phyloP scores from a whole-genome alignment of 2,888 invertebrate species.

The Drosophila dives region DNA sequence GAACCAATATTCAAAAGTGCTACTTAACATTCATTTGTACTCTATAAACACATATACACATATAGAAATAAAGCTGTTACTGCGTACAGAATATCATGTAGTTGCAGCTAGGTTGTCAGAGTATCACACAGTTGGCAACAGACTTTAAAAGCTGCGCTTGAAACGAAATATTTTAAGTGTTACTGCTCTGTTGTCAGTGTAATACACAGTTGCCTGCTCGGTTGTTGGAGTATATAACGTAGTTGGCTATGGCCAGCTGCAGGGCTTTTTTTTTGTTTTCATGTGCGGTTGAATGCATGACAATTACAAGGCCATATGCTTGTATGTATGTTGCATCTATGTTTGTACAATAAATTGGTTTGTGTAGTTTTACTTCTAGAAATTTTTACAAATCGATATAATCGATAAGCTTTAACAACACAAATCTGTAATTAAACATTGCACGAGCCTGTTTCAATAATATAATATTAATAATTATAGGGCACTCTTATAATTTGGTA shows the following conservation, averaged over 20 bases:
- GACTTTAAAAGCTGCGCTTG: neutral
- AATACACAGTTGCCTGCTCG: neutral
- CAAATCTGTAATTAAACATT: neutral
- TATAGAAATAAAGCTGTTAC: neutral
- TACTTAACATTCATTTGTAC: neutral
- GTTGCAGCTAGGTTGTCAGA: neutral
- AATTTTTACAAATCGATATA: neutral
- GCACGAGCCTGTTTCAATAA: neutral
- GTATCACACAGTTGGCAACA: neutral
- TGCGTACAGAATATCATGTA: neutral
- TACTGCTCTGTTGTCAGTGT: neutral
- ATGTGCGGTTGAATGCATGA: neutral
- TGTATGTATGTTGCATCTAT: neutral
- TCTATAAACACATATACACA: neutral
- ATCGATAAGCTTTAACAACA: neutral
- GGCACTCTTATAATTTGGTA: neutral
- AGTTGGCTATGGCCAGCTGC: neutral
- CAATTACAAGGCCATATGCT: neutral
- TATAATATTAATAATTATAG: neutral
- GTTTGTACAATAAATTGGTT: neutral
- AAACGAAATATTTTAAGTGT: neutral
- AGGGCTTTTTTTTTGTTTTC: neutral
- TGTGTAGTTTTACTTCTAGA: neutral
- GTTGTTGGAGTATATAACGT: neutral
- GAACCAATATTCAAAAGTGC: slow-evolving; percentile 30